A percentile compares a stretch with the other conserved stretches of the same genome.
Conservation (phyloP, 2,888 invertebrate genomes). For the Ophion slaviceki region DNA sequence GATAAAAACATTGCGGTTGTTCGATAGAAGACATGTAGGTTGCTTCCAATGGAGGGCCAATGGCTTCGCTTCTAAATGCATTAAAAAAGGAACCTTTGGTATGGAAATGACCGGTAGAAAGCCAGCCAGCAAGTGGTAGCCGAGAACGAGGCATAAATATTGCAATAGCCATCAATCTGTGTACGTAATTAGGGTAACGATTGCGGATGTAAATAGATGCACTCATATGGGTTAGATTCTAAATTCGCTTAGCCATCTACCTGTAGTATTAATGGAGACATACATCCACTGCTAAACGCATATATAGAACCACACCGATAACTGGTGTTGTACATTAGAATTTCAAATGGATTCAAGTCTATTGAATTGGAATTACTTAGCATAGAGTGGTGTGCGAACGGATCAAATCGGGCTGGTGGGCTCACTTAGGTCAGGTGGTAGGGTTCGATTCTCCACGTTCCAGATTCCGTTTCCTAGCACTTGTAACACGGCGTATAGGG, state of each 20-base stretch:
- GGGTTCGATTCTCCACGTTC: slow-evolving; percentile 26
- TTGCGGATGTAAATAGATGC: slow-evolving; percentile 1
- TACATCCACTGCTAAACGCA: neutral
- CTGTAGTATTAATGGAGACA: neutral
- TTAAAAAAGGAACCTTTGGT: neutral
- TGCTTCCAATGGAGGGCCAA: too few relatives aligned
- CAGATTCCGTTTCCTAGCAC: neutral
- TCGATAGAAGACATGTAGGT: too few relatives aligned
- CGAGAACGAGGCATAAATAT: neutral
- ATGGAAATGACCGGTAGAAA: neutral
- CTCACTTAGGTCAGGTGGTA: slow-evolving; percentile 51
- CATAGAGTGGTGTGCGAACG: slow-evolving; percentile 60
- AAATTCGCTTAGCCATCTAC: slow-evolving; percentile 15
- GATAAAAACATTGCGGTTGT: too few relatives aligned
- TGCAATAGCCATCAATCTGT: slow-evolving; percentile 1
- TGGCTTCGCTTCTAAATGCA: too few relatives aligned
- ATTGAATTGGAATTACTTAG: slow-evolving; percentile 61
- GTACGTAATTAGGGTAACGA: slow-evolving; percentile 13
- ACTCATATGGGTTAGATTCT: slow-evolving; percentile 3
- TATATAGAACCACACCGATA: neutral
- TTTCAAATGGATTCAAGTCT: slow-evolving; percentile 60
- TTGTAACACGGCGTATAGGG: neutral
- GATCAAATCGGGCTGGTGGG: slow-evolving; percentile 50
- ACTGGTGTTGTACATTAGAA: slow-evolving; percentile 51
- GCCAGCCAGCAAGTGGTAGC: neutral